Evolutionary conservation across 1,140 invertebrate species (phyloP), one percentile per base, ranked within the genome.

Genomic region (Lasioglossum baleicum): DNA sequence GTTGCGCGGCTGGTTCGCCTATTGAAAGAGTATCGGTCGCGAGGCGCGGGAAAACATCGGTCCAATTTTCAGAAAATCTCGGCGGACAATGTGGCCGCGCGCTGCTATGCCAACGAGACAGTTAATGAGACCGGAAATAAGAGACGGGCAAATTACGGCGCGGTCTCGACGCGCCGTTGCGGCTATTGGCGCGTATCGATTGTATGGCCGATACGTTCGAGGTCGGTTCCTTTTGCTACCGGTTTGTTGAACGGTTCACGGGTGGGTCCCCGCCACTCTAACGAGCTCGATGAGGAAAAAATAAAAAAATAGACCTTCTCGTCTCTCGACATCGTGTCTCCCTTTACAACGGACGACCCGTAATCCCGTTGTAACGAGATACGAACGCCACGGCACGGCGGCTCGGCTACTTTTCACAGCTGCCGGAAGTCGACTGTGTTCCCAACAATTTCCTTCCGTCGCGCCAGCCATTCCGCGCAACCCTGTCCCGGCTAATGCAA

Each of bases 111-210:
- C 8, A 51, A 13, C 31, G 48, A 48, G 68, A 26, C 35, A 35
- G 76, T 78, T 78, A 78, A 78, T 78, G 76, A 78, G 76, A 48
- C 48, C 76, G 76, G 76, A 72, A 73, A 78, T 78, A 78, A 72
- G 76, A 73, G 69, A 53, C 69, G 69, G 35, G 76, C 76, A 64
- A 78, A 78, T 78, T 78, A 78, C 76, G 22, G 51, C 10, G 51
- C 15, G 31, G n/a, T 51, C 26, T 22, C 13, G 17, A 20, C 20
- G 10, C 58, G 67, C 63, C 60, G 48, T 78, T 17, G 76, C 17
- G 76, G 76, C 60, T 26, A 78, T 72, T 78, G 69, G 48, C 60
- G 26, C 53, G 69, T 78, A 78, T 78, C 69, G 76, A 78, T 78
- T 76, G 56, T 40, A 26, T 6, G 66, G 75, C 75, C 75, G 75